Percentiles rank a stretch among this genome's conserved stretches.
Conservation (phyloP, 1,140 invertebrate genomes). For the Nephila pilipes region DNA sequence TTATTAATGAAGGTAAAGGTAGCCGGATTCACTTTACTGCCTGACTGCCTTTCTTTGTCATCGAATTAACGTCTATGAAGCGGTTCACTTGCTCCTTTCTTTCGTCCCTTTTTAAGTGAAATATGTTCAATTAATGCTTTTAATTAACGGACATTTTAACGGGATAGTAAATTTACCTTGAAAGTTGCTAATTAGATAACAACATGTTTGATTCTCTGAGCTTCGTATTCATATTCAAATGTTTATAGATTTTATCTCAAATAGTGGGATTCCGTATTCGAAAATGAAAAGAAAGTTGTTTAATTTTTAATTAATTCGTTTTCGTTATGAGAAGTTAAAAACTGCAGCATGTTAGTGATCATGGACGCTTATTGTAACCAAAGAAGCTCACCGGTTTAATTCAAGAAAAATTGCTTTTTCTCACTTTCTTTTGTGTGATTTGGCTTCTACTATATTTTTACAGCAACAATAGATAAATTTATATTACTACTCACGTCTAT, state of each 20-base stretch:
- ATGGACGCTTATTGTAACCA: too few species aligned
- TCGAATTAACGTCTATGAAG: not conserved
- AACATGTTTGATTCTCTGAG: not conserved
- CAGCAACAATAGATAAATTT: too few species aligned
- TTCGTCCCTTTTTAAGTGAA: not conserved
- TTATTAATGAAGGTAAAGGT: conserved; percentile 10
- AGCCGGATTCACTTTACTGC: not conserved
- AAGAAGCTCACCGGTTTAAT: too few species aligned
- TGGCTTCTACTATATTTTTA: too few species aligned
- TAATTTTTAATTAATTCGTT: too few species aligned
- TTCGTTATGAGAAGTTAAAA: too few species aligned
- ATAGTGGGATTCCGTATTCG: not conserved
- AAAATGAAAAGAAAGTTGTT: not conserved
- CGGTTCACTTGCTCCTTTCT: not conserved
- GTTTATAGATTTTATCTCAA: too few species aligned
- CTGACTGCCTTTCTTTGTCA: not conserved
- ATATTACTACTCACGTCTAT: too few species aligned
- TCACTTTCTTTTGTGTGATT: too few species aligned
- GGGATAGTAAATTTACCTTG: not conserved
- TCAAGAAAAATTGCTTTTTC: too few species aligned
- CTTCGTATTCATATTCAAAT: not conserved
- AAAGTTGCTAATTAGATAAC: not conserved
- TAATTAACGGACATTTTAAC: not conserved
- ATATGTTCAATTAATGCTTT: not conserved
- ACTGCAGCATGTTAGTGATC: too few species aligned